Base-by-base conservation (phyloP, 30 jellyfish, hydroid and myxozoan genomes). In the Calvadosia cruxmelitensis region DNA sequence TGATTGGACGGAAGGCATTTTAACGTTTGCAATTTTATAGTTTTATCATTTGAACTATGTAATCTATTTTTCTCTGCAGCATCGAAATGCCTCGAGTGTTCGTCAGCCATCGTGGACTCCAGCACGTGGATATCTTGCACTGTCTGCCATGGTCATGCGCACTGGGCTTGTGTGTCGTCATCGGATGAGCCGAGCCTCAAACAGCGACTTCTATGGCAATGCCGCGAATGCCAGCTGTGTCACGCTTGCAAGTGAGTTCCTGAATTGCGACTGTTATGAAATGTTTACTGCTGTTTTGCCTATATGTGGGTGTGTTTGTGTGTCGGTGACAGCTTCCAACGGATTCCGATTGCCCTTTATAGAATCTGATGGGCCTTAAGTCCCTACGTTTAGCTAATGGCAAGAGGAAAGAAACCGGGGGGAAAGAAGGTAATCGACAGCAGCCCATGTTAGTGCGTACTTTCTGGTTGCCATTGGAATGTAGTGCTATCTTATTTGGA, bases 201-300 rank as follows among this genome's bases (percentile, higher is more conserved):
- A 50, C 28, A 25, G 61, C 72, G 84, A 35, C 57, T 85, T 51
- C 51, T 64, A 3, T 85, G 91, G 91, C 83, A 78, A 66, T 85
- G 96, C 62, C 75, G 68, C 7, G 48, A 49, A 30, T 85, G 96
- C 53, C 26, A 76, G 24, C 12, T 42, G 16, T 85, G 96, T 42
- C 84, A 77, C 69, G 49, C 78, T 34, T 85, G 96, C 67, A 29
- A 79, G 96, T 85, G 33, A 57, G 84, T 65, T 33, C 10, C 57
- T 5, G 57, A 42, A 42, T 42, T 42, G 10, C 57, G 20, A 42
- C 20, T n/a, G n/a, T n/a, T n/a, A n/a, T n/a, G n/a, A n/a, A 67
- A 50, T 66, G 53, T 24, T 73, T 50, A 27, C 27, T 32, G 24
- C 29, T 66, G 82, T 67, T 12, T 67, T 26, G 34, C 72, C 10